phyloP scores from a whole-genome alignment of 2,797 vertebrate species.

The Phataginus tricuspis region DNA sequence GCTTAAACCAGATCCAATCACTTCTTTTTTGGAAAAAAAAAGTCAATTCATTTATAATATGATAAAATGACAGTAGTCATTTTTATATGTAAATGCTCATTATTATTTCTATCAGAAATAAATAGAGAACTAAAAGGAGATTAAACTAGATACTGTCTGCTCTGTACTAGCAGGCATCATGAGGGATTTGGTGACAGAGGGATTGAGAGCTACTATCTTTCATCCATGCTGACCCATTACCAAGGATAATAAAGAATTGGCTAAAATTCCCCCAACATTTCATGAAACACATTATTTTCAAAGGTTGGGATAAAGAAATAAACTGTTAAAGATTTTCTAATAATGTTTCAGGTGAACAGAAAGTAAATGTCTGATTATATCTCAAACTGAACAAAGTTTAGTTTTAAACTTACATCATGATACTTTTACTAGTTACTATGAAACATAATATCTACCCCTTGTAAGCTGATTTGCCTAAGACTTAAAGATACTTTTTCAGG shows the following conservation, averaged over 20 bases:
- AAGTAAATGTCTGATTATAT: background rate
- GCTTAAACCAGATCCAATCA: background rate
- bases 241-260: background rate
- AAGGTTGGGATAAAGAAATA: background rate
- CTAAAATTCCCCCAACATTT: background rate
- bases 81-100: background rate
- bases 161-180: background rate
- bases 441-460: background rate
- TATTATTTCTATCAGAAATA: slow-evolving; percentile 18
- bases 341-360: background rate
- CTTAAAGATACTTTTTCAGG: background rate
- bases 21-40: background rate
- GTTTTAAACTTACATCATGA: slow-evolving; percentile 8
- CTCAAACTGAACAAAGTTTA: background rate
- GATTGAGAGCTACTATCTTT: slow-evolving; percentile 10
- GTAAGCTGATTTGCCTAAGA: background rate
- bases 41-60: background rate
- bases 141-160: background rate
- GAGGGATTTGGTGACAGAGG: background rate
- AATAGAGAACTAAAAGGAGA: background rate
- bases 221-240: background rate
- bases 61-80: background rate
- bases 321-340: background rate
- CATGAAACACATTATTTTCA: background rate
- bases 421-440: background rate